phyloP scores from a whole-genome alignment of 2,888 invertebrate genomes.

The Alviniconcha strummeri region DNA sequence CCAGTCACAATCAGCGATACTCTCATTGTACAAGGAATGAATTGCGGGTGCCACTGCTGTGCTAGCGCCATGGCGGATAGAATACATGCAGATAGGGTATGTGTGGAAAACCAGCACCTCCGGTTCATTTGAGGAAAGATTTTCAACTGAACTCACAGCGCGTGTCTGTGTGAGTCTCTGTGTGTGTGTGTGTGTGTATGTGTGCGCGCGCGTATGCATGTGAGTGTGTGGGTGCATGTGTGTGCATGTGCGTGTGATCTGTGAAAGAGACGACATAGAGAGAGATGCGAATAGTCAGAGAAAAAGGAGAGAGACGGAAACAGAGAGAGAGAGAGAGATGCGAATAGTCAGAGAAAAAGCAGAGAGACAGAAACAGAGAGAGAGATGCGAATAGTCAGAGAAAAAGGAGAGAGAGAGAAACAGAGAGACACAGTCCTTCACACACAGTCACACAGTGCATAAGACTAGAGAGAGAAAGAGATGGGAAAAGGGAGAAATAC shows the following conservation, averaged over 20 bases:
- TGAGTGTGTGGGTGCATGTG: background rate
- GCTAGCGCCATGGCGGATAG: conserved; percentile 38
- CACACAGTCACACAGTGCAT: no score
- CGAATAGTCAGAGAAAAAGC: no score
- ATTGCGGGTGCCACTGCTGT: background rate
- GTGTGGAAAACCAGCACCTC: background rate
- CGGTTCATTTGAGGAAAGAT: no score
- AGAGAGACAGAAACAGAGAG: background rate
- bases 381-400: no score
- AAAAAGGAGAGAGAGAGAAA: no score
- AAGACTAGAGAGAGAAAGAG: no score
- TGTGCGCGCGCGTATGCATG: background rate
- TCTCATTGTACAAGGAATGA: background rate
- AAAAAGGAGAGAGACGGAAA: no score
- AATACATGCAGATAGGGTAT: conserved; percentile 26
- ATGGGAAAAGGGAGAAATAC: no score
- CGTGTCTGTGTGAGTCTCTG: background rate
- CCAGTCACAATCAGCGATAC: background rate
- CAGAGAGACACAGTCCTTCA: no score
- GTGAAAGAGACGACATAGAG: background rate
- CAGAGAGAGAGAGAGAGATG: no score
- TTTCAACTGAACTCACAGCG: background rate
- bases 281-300: no score
- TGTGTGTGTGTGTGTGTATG: conserved; percentile 5
- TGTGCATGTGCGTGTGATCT: background rate